Conservation (phyloP, 2,797 vertebrate species). For the Silurus lanzhouensis region DNA sequence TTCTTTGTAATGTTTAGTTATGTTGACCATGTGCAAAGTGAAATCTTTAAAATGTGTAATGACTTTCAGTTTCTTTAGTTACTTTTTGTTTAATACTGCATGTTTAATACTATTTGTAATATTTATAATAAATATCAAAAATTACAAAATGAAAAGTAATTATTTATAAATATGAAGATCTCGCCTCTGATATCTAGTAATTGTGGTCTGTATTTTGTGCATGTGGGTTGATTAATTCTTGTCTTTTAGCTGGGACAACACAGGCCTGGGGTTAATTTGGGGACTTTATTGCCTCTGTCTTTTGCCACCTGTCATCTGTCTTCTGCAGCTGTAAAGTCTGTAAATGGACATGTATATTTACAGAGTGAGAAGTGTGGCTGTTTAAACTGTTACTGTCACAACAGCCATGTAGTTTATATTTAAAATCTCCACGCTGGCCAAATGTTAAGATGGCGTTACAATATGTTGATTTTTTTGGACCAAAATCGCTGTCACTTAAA, state of each 20-base stretch:
- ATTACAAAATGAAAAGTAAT: no score
- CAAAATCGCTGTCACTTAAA: background rate
- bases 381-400: background rate
- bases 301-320: background rate
- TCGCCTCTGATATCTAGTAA: no score
- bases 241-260: background rate
- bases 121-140: no score
- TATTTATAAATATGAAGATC: no score
- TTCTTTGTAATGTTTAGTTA: no score
- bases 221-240: background rate
- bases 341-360: background rate
- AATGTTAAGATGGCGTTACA: background rate
- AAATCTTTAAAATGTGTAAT: no score
- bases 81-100: no score
- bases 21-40: no score
- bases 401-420: background rate
- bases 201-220: background rate
- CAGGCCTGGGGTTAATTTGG: background rate
- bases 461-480: background rate
- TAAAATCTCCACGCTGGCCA: background rate
- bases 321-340: background rate
- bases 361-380: background rate
- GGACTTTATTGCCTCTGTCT: background rate
- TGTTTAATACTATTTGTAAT: no score
- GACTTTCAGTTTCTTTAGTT: no score